A percentile compares a stretch with the other conserved stretches of the same genome.
These are phyloP conservation scores for Hybognathus amarus DNA, from an alignment of 2,797 vertebrate species.

Conservation along the genomic window DNA sequence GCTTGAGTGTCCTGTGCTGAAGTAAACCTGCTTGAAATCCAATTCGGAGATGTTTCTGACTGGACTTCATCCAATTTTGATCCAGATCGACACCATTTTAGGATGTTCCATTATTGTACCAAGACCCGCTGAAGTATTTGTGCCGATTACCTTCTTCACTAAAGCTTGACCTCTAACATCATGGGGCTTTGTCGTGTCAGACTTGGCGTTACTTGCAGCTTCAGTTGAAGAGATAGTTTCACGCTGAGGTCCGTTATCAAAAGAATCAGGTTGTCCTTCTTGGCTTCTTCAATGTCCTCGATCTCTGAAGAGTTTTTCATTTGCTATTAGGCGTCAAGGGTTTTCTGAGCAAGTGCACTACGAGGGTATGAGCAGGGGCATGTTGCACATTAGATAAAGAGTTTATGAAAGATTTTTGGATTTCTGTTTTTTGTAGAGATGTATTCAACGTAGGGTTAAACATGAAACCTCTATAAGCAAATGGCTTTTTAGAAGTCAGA, in stretches of 20 bases:
- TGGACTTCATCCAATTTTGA: neutral
- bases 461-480: neutral
- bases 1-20: conserved; percentile 1
- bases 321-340: neutral
- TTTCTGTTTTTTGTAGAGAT: neutral
- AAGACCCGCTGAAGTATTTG: neutral
- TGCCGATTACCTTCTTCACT: neutral
- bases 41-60: conserved; percentile 19
- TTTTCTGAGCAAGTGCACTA: conserved; percentile 2
- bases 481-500: conserved; percentile 18
- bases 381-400: neutral
- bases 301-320: neutral
- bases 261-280: neutral
- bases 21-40: neutral
- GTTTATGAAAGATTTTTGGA: neutral
- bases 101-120: neutral
- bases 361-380: neutral
- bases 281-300: neutral
- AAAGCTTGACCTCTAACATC: neutral
- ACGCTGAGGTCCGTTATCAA: neutral
- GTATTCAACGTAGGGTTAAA: neutral
- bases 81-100: neutral
- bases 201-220: neutral
- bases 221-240: neutral
- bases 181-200: neutral